Percentiles rank a stretch among this genome's conserved stretches.
Evolutionary conservation across 2,113 vertebrate species (phyloP).

Genomic region (Mustela lutreola): DNA sequence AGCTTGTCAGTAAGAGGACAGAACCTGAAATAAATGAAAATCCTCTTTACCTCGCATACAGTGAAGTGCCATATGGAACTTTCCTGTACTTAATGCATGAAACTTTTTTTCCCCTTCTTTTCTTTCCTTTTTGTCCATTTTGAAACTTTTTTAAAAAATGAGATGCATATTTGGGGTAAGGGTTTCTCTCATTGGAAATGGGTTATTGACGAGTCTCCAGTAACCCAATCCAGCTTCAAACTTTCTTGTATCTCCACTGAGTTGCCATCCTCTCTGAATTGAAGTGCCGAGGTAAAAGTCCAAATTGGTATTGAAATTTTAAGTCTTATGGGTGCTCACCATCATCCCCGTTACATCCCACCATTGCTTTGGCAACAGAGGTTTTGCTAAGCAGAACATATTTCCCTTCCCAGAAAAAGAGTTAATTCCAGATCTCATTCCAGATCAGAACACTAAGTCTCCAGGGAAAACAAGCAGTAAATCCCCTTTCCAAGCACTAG

Average conservation of each 20-base stretch:
- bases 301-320: neutral
- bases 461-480: neutral
- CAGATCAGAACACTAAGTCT: neutral
- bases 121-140: no score
- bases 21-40: neutral
- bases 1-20: neutral
- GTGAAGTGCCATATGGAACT: neutral
- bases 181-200: neutral
- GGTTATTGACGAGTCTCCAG: neutral
- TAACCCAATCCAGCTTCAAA: neutral
- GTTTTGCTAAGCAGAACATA: neutral
- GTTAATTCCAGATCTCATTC: neutral
- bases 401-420: neutral
- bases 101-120: neutral
- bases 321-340: neutral
- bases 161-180: neutral
- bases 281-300: neutral
- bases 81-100: neutral
- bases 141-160: neutral
- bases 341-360: neutral
- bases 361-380: neutral
- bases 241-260: neutral
- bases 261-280: slow-evolving; percentile 1
- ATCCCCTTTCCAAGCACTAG: neutral
- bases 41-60: neutral